phyloP scores from a whole-genome alignment of 2,888 invertebrate species.

The Bombylius major region DNA sequence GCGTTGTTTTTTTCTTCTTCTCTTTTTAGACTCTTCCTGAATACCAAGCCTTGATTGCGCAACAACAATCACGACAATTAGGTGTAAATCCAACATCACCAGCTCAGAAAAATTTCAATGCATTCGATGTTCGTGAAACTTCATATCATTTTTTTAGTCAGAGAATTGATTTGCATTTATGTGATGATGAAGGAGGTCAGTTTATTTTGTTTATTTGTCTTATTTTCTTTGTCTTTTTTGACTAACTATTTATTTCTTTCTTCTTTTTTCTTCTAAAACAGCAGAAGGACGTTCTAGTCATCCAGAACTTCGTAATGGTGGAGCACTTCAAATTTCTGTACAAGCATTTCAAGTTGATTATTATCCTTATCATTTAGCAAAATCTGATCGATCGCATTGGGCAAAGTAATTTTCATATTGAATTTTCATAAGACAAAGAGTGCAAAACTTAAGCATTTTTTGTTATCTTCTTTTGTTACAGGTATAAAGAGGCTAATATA shows the following conservation, averaged over 20 bases:
- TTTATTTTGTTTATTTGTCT: slow-evolving; percentile 11
- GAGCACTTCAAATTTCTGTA: slow-evolving; percentile 84
- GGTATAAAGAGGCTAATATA: slow-evolving; percentile 62
- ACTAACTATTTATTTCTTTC: background rate
- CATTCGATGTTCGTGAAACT: slow-evolving; percentile 91
- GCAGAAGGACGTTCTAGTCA: slow-evolving; percentile 71
- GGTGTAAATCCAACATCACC: slow-evolving; percentile 31
- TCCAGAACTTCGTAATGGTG: slow-evolving; percentile 76
- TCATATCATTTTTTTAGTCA: slow-evolving; percentile 93
- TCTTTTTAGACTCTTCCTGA: slow-evolving; percentile 47
- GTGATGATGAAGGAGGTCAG: slow-evolving; percentile 85
- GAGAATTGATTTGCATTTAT: slow-evolving; percentile 88
- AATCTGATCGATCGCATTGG: slow-evolving; percentile 82
- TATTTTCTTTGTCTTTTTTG: background rate
- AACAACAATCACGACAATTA: slow-evolving; percentile 42
- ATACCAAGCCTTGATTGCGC: slow-evolving; percentile 57
- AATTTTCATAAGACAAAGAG: background rate
- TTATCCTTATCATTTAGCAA: slow-evolving; percentile 92
- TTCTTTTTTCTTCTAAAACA: background rate
- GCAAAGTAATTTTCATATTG: slow-evolving; percentile 43
- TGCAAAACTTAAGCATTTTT: background rate
- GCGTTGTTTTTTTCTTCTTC: slow-evolving; percentile 13
- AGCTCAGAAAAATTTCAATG: slow-evolving; percentile 56
- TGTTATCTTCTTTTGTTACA: too few species aligned
- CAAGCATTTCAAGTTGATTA: slow-evolving; percentile 81